phyloP scores from a whole-genome alignment of 2,888 invertebrate species.

The Miltochrista miniata region DNA sequence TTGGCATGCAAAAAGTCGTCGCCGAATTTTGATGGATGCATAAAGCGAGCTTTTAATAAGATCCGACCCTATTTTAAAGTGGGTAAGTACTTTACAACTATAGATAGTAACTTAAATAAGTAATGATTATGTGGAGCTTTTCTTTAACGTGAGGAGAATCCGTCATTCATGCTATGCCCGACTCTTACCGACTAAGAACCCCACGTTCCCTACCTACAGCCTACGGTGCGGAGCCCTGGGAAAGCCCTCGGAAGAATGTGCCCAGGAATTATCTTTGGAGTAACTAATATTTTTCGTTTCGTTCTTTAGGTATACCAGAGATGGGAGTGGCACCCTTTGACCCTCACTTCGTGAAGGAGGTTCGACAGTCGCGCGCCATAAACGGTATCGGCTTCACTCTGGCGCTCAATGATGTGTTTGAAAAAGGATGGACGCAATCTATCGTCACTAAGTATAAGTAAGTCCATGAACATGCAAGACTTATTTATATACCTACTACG shows the following conservation, averaged over 20 bases:
- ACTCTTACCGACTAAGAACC: too few species aligned
- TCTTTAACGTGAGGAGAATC: too few species aligned
- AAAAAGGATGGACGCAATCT: slow-evolving; percentile 90
- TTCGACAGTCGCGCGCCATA: slow-evolving; percentile 85
- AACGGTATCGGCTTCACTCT: slow-evolving; percentile 87
- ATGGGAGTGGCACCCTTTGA: slow-evolving; percentile 90
- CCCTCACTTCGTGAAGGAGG: slow-evolving; percentile 88
- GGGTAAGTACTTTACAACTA: slow-evolving; percentile 81
- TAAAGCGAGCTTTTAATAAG: slow-evolving; percentile 88
- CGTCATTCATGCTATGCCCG: too few species aligned
- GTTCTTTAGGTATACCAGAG: slow-evolving; percentile 86
- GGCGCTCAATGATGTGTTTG: slow-evolving; percentile 88
- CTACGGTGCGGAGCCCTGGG: too few species aligned
- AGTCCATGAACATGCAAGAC: neutral
- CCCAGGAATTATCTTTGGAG: too few species aligned
- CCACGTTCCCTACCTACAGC: too few species aligned
- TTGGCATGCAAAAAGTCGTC: slow-evolving; percentile 85
- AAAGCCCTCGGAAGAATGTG: too few species aligned
- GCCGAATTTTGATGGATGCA: slow-evolving; percentile 87
- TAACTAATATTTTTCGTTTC: too few species aligned
- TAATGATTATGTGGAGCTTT: too few species aligned
- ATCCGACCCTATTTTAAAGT: slow-evolving; percentile 88
- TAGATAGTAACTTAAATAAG: too few species aligned
- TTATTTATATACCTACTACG: too few species aligned
- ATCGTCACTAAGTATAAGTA: slow-evolving; percentile 90